Evolutionary conservation across 2,888 invertebrate species (phyloP).

Genomic region (Drosophila barbarae): DNA sequence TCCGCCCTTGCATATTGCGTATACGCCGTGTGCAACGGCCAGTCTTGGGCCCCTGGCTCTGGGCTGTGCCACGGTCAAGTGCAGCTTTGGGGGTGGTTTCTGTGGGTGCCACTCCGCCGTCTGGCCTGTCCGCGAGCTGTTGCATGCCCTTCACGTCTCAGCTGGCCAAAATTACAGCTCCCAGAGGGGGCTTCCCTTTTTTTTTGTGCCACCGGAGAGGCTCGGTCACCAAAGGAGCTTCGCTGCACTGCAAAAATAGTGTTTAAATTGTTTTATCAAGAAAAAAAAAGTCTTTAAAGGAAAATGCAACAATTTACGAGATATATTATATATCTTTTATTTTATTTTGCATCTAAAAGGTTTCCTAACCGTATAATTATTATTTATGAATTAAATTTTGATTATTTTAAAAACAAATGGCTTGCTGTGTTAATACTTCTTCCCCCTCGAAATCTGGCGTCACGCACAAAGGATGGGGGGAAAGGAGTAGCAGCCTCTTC

Average conservation of each 20-base stretch:
- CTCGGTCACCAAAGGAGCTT: not conserved
- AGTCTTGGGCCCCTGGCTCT: not conserved
- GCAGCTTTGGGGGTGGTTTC: constrained; percentile 26
- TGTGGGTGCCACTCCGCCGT: not conserved
- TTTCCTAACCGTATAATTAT: not conserved
- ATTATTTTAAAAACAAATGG: not conserved
- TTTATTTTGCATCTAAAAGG: not conserved
- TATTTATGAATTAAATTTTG: too few relatives aligned
- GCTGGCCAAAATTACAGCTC: constrained; percentile 8
- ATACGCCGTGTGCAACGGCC: constrained; percentile 29
- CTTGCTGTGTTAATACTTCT: constrained; percentile 28
- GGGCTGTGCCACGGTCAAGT: constrained; percentile 45
- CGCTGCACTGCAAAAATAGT: not conserved
- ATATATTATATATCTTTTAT: not conserved
- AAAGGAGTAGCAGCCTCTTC: not conserved
- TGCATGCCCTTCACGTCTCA: constrained; percentile 19
- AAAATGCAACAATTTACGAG: not conserved
- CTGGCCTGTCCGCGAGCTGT: constrained; percentile 13
- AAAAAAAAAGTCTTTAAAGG: not conserved
- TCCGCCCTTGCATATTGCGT: constrained; percentile 24
- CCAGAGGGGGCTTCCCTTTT: not conserved
- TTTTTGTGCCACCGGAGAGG: not conserved
- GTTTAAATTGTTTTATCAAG: too few relatives aligned
- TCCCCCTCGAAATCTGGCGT: constrained; percentile 48
- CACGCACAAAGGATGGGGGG: too few relatives aligned